Evolutionary conservation across 2,113 vertebrate species (phyloP).

Genomic region (Ceyx margarethae): DNA sequence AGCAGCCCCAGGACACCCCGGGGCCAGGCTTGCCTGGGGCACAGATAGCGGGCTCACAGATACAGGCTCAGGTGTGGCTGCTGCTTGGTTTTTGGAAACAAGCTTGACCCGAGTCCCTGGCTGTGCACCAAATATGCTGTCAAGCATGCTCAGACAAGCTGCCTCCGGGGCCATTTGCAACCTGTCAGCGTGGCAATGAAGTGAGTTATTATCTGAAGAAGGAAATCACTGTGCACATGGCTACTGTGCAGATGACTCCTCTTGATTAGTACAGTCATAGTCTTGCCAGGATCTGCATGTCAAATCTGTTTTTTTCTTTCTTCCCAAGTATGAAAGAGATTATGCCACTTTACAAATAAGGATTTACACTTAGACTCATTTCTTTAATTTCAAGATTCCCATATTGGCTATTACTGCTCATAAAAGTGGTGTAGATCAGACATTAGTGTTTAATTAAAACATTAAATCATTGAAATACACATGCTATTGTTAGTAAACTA

Average conservation of each 20-base stretch:
- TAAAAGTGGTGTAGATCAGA: neutral
- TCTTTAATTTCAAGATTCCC: neutral
- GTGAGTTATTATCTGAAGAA: neutral
- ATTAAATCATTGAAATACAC: neutral
- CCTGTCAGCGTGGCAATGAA: neutral
- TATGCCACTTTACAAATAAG: neutral
- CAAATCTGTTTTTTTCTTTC: neutral
- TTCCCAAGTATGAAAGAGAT: neutral
- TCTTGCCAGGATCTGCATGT: neutral
- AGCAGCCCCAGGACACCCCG: neutral
- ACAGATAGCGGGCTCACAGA: neutral
- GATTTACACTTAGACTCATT: neutral
- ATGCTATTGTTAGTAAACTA: neutral
- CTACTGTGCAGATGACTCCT: neutral
- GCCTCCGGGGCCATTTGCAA: neutral
- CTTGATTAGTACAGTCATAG: neutral
- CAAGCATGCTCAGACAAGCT: slow-evolving; percentile 21
- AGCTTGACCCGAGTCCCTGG: neutral
- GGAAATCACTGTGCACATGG: neutral
- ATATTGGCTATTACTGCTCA: neutral
- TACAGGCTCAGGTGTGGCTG: neutral
- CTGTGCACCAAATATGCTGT: neutral
- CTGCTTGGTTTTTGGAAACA: neutral
- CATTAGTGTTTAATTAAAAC: neutral
- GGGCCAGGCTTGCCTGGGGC: neutral